Evolutionary conservation across 2,797 vertebrate species (phyloP), one percentile per base, ranked within the genome.

Genomic region (Smutsia gigantea): DNA sequence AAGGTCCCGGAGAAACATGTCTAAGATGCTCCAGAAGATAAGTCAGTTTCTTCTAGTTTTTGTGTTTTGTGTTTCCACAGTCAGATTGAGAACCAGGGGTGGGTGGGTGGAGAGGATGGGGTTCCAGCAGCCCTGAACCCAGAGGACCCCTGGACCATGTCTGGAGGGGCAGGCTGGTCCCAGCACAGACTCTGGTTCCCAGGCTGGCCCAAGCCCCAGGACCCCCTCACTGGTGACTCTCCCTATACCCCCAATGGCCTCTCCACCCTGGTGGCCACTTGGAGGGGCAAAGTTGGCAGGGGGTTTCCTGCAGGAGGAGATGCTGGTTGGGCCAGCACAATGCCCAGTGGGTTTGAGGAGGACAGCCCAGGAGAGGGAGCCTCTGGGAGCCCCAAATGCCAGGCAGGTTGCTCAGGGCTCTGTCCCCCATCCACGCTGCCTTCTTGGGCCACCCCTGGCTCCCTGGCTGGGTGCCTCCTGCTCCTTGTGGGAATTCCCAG

Each of bases 121-220:
- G 13, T 8, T 5, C 25, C 4, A 1, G n/a, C 42, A 18, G 5
- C 27, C 31, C 15, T 6, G 10, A 7, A 15, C 2, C 4, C 12
- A 15, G 23, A 89, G 72, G 42, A 19, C 25, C 63, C 27, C 27
- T 61, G 29, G 37, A 68, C 46, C 31, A 13, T 46, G 42, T 37
- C 74, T 42, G 72, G 27, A 74, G 25, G 59, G 31, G 25, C 18
- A 31, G 18, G 17, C 46, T 21, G 46, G 49, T 4, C 18, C 1
- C 72, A 10, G 18, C 29, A n/a, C 29, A 37, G 46, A 11, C 46
- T 46, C 18, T 66, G 10, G 49, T 25, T 88, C 37, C 64, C 69
- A 55, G 1, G 68, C 25, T 21, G 23, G 23, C 57, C 25, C 57
- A 13, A 25, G 23, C 21, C 17, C 18, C 3, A 10, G 21, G 49